phyloP scores from a whole-genome alignment of 37 sponge, comb jelly and placozoan species.

The Oopsacas minuta region DNA sequence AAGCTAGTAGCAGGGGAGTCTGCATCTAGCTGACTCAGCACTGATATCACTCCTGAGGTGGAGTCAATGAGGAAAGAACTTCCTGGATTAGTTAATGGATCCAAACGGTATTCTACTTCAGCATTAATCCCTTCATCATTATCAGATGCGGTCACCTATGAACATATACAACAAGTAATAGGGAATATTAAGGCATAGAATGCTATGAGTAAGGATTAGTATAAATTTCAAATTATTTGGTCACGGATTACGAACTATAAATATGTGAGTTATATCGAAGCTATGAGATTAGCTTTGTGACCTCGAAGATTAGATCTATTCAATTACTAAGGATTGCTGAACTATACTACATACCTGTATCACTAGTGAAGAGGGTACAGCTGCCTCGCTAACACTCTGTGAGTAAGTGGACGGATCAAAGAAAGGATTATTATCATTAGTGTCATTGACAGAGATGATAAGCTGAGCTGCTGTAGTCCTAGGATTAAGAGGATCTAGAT shows the following conservation, averaged over 20 bases:
- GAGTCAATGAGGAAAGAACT: neutral
- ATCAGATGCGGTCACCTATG: slow-evolving; percentile 28
- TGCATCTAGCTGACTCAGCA: neutral
- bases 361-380: neutral
- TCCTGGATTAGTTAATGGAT: neutral
- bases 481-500: neutral
- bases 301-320: no score
- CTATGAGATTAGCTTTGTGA: no score
- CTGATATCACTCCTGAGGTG: neutral
- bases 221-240: no score
- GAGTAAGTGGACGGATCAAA: neutral
- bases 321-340: no score
- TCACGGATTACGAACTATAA: no score
- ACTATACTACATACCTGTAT: no score
- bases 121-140: slow-evolving; percentile 34
- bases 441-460: neutral
- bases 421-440: neutral
- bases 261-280: no score
- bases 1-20: neutral
- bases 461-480: neutral
- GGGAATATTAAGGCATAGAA: no score
- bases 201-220: no score
- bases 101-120: slow-evolving; percentile 13
- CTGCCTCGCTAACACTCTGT: neutral
- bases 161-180: neutral